phyloP scores from a whole-genome alignment of 2,797 vertebrate genomes.

The Pampus argenteus region DNA sequence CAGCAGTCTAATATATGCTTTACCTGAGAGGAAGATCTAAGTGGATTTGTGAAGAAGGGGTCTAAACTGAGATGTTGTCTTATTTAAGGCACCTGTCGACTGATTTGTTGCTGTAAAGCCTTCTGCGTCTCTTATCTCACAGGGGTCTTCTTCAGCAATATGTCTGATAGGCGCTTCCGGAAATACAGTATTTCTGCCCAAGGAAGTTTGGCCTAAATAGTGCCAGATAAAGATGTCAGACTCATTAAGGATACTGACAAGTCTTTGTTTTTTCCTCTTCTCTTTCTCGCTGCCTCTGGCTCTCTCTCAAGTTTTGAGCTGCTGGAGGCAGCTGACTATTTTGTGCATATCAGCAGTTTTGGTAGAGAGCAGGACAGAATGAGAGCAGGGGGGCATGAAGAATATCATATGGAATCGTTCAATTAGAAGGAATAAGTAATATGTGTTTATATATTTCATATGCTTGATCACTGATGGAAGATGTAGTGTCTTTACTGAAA shows the following conservation, averaged over 20 bases:
- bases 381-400: constrained; percentile 18
- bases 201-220: constrained; percentile 67
- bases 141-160: constrained; percentile 55
- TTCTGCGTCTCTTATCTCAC: constrained; percentile 56
- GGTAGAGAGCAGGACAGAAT: constrained; percentile 42
- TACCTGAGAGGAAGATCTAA: constrained; percentile 80
- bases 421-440: neutral
- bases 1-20: constrained; percentile 77
- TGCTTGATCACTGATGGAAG: constrained; percentile 6
- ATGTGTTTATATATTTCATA: constrained; percentile 11
- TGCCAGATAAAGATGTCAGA: constrained; percentile 73
- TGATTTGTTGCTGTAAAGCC: constrained; percentile 77
- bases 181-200: constrained; percentile 63
- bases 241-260: constrained; percentile 69
- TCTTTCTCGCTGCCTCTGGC: constrained; percentile 51
- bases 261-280: constrained; percentile 49
- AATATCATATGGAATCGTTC: constrained; percentile 14
- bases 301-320: constrained; percentile 60
- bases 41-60: constrained; percentile 76
- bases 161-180: constrained; percentile 48
- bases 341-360: constrained; percentile 70
- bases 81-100: constrained; percentile 80
- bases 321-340: constrained; percentile 62
- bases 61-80: constrained; percentile 80
- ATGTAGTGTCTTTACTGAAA: constrained; percentile 3